Conservation (phyloP, 64 coral and sea anemone genomes). For the Actinia tenebrosa region DNA sequence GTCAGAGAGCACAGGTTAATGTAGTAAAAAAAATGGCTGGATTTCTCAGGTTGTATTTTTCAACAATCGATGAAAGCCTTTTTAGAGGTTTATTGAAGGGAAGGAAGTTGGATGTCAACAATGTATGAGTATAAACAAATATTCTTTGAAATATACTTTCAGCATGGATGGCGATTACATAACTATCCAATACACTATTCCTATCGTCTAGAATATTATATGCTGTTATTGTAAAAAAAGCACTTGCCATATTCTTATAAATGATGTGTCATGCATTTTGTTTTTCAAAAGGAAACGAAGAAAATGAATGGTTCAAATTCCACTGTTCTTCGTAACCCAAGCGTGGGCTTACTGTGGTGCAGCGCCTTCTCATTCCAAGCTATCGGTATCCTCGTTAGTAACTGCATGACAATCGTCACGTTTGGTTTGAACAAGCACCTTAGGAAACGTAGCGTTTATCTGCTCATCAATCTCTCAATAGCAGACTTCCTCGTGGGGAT, state of each 20-base stretch:
- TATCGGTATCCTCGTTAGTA: background rate
- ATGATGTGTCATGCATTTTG: background rate
- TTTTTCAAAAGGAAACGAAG: background rate
- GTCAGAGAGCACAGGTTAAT: no score
- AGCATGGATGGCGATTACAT: no score
- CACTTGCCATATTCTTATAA: background rate
- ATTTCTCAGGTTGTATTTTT: no score
- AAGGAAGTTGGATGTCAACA: no score
- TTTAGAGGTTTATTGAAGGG: no score
- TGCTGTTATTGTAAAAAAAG: no score
- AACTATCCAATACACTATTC: no score
- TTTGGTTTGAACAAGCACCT: constrained; percentile 19
- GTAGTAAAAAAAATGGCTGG: no score
- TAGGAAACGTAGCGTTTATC: constrained; percentile 4
- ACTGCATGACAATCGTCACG: constrained; percentile 15
- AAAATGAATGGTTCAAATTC: background rate
- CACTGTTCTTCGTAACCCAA: background rate
- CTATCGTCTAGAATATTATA: no score
- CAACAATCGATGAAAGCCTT: no score
- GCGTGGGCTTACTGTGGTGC: constrained; percentile 21
- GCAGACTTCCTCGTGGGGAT: constrained; percentile 22
- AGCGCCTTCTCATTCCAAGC: background rate
- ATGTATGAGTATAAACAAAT: no score
- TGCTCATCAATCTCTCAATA: constrained; percentile 22
- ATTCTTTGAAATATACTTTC: no score